A percentile compares a stretch with the other conserved stretches of the same genome.
Conservation (phyloP, 2,113 vertebrate genomes). For the Tachysurus fulvidraco region DNA sequence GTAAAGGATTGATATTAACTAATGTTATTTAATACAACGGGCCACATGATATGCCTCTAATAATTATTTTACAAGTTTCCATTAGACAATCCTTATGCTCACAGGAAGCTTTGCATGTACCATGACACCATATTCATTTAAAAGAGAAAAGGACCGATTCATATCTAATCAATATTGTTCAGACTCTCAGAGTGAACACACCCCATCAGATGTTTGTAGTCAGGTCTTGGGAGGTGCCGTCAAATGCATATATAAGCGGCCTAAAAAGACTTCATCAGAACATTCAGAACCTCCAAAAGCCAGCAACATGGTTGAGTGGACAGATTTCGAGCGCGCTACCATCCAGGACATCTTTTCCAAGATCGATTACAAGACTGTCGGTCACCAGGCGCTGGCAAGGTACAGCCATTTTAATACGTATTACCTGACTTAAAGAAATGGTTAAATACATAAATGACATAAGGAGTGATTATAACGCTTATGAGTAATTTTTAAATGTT, state of each 20-base stretch:
- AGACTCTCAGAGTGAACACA: not conserved
- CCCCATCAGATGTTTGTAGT: constrained; percentile 4
- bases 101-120: not conserved
- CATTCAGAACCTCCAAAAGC: constrained; percentile 41
- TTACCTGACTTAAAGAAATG: not conserved
- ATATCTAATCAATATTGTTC: constrained; percentile 6
- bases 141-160: not conserved
- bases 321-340: constrained; percentile 57
- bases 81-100: not conserved
- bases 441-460: not conserved
- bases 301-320: constrained; percentile 66
- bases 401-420: constrained; percentile 19
- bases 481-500: no score
- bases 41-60: not conserved
- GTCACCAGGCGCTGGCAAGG: constrained; percentile 58
- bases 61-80: not conserved
- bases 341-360: constrained; percentile 37
- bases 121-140: not conserved
- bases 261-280: not conserved
- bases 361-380: no score
- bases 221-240: constrained; percentile 13
- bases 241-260: constrained; percentile 15
- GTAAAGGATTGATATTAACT: not conserved
- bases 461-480: not conserved
- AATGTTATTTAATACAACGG: not conserved